These are phyloP conservation scores for Ichneumoninae sp. DNA, from an alignment of 2,888 invertebrate species.

Conservation along the genomic window DNA sequence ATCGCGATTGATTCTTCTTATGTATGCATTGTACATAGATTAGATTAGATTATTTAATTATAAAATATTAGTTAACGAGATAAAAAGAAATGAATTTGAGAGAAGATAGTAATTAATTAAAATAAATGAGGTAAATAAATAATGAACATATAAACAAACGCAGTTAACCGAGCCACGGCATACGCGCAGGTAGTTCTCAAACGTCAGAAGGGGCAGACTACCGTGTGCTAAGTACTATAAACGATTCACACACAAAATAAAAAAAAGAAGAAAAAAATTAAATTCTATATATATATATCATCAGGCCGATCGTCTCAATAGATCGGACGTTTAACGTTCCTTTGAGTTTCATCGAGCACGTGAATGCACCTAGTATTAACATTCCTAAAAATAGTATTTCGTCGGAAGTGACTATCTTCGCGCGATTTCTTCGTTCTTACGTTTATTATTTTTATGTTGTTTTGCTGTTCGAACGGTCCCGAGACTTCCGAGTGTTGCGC, in stretches of 20 bases:
- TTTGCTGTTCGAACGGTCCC: not conserved
- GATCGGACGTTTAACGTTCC: constrained; percentile 24
- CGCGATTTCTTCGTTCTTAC: constrained; percentile 10
- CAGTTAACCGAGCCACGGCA: constrained; percentile 63
- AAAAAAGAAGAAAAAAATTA: constrained; percentile 9
- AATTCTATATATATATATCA: constrained; percentile 15
- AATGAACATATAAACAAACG: constrained; percentile 29
- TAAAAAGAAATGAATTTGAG: constrained; percentile 42
- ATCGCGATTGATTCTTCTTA: constrained; percentile 41
- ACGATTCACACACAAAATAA: constrained; percentile 6
- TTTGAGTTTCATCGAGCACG: constrained; percentile 56
- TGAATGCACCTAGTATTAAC: constrained; percentile 65
- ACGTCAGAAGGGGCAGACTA: constrained; percentile 11
- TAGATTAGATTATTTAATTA: constrained; percentile 78
- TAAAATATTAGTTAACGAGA: constrained; percentile 39
- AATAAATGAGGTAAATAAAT: constrained; percentile 31
- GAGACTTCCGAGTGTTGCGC: not conserved
- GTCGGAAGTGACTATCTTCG: constrained; percentile 23
- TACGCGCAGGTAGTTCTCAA: constrained; percentile 39
- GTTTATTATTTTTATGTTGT: not conserved
- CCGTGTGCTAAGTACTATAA: constrained; percentile 39
- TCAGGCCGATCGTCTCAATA: constrained; percentile 25
- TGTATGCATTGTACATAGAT: constrained; percentile 79
- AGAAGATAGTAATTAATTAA: constrained; percentile 29
- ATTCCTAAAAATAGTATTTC: constrained; percentile 64